Percentiles rank a stretch among this genome's conserved stretches.
Conservation (phyloP, 1,140 invertebrate species). For the Vanessa atalanta region DNA sequence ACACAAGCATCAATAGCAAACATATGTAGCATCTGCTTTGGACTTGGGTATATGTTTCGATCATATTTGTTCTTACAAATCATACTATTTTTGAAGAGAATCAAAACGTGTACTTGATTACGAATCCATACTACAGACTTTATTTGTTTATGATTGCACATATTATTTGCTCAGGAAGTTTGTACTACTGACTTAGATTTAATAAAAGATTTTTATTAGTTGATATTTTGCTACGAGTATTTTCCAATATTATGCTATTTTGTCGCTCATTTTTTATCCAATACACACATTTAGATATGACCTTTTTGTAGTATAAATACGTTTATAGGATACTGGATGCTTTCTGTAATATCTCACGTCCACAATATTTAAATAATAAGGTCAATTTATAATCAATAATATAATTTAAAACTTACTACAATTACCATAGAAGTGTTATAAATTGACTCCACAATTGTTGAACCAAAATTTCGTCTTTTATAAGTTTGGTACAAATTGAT, state of each 20-base stretch:
- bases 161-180: conserved; percentile 19
- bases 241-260: conserved; percentile 7
- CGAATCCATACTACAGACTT: conserved; percentile 10
- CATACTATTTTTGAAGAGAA: conserved; percentile 13
- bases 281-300: background rate
- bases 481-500: background rate
- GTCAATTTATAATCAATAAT: background rate
- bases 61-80: conserved; percentile 19
- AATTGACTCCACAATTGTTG: background rate
- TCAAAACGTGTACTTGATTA: conserved; percentile 10
- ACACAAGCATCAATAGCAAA: background rate
- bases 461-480: background rate
- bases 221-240: background rate
- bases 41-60: background rate
- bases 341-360: background rate
- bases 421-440: background rate
- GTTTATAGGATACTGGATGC: background rate
- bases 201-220: conserved; percentile 4
- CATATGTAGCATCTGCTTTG: conserved; percentile 7
- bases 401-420: conserved; percentile 7
- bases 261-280: background rate
- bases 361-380: background rate
- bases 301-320: too few relatives aligned
- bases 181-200: conserved; percentile 25
- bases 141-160: conserved; percentile 13